These are phyloP conservation scores for Galeopterus variegatus DNA, from an alignment of 2,113 vertebrate genomes.

Conservation along the genomic window DNA sequence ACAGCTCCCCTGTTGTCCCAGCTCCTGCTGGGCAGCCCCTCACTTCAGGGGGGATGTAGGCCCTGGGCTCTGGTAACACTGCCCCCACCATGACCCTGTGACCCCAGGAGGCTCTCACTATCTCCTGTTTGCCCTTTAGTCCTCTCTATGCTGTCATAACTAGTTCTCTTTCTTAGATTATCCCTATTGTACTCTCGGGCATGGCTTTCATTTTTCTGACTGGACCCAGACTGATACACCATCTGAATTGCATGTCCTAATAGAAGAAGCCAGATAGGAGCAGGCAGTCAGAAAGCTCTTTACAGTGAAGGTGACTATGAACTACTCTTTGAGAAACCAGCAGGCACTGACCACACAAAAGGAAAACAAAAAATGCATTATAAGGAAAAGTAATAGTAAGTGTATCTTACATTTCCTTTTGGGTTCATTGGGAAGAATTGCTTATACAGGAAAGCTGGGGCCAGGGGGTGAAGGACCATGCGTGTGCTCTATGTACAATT, in stretches of 20 bases:
- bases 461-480: not conserved
- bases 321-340: not conserved
- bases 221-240: accelerated
- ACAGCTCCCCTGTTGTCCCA: not conserved
- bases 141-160: too few species aligned
- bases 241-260: not conserved
- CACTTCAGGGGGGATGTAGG: too few species aligned
- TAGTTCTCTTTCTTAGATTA: not conserved
- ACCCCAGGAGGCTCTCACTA: not conserved
- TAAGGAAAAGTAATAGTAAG: not conserved
- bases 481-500: not conserved
- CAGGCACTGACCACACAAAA: too few species aligned
- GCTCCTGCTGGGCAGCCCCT: not conserved
- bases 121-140: not conserved
- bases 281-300: not conserved
- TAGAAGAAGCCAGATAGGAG: not conserved
- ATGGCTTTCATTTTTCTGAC: not conserved
- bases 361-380: not conserved
- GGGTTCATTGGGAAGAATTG: not conserved
- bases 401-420: not conserved
- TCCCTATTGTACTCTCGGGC: not conserved
- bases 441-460: not conserved
- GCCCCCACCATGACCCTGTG: accelerated
- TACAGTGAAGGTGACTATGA: not conserved
- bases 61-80: not conserved